These are phyloP conservation scores for Clarias platycephalus DNA, from an alignment of 2,797 vertebrate genomes.

Conservation along the genomic window DNA sequence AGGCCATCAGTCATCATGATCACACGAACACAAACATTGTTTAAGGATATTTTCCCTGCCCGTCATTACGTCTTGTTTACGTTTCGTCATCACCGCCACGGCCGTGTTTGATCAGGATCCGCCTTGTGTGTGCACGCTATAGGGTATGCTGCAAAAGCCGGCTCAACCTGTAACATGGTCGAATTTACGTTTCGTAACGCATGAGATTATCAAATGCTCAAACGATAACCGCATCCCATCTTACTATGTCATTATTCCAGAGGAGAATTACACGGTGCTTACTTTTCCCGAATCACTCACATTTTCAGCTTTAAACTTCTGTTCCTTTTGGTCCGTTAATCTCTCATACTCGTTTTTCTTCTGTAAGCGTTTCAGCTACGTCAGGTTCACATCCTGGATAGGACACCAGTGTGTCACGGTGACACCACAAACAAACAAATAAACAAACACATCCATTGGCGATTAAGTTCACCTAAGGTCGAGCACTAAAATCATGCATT, in stretches of 20 bases:
- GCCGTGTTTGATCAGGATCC: neutral
- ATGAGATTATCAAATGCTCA: neutral
- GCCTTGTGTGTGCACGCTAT: neutral
- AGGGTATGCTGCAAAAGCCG: neutral
- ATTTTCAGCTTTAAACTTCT: neutral
- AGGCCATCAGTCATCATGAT: neutral
- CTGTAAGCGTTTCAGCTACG: neutral
- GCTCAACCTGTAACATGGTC: too few species aligned
- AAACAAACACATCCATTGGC: neutral
- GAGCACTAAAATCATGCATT: neutral
- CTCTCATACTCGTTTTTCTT: neutral
- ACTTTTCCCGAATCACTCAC: neutral
- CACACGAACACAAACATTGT: neutral
- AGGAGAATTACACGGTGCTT: neutral
- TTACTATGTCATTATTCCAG: neutral
- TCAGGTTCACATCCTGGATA: neutral
- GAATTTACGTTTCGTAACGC: neutral
- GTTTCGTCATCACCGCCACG: neutral
- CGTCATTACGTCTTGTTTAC: neutral
- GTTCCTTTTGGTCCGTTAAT: neutral
- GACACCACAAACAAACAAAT: neutral
- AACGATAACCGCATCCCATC: neutral
- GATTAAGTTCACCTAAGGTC: neutral
- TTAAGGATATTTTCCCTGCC: neutral
- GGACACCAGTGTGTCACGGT: neutral